phyloP scores from a whole-genome alignment of 2,888 invertebrate species.

The Drosophila meridiana region DNA sequence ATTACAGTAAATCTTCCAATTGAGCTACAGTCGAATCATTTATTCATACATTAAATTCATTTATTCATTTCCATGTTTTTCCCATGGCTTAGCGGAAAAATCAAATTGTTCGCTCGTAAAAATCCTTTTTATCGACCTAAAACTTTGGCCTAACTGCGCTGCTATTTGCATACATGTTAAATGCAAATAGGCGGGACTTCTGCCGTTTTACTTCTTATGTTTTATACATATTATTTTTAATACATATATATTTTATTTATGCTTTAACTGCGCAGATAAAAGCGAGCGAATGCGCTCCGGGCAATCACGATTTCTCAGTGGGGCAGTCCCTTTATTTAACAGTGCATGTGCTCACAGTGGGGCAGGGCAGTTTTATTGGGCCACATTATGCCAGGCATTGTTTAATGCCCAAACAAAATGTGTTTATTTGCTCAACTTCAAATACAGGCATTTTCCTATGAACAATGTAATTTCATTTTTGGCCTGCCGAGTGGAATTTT shows the following conservation, averaged over 20 bases:
- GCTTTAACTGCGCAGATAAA: slow-evolving; percentile 51
- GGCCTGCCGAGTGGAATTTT: slow-evolving; percentile 11
- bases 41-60: slow-evolving; percentile 16
- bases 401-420: slow-evolving; percentile 14
- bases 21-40: slow-evolving; percentile 18
- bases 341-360: slow-evolving; percentile 38
- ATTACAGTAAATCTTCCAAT: slow-evolving; percentile 21
- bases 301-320: slow-evolving; percentile 67
- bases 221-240: slow-evolving; percentile 12
- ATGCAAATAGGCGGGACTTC: slow-evolving; percentile 54
- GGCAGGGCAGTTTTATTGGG: slow-evolving; percentile 52
- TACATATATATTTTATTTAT: slow-evolving; percentile 40
- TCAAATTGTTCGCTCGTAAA: slow-evolving; percentile 54
- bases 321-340: slow-evolving; percentile 38
- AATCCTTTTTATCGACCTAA: slow-evolving; percentile 42
- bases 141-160: slow-evolving; percentile 37
- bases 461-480: slow-evolving; percentile 29
- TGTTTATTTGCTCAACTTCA: slow-evolving; percentile 57
- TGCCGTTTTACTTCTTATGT: slow-evolving; percentile 21
- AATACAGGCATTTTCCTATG: slow-evolving; percentile 42
- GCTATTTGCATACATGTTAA: slow-evolving; percentile 57
- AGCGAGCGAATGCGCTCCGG: slow-evolving; percentile 45
- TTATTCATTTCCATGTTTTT: slow-evolving; percentile 14
- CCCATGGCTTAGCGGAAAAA: slow-evolving; percentile 17
- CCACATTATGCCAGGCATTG: slow-evolving; percentile 25